Evolutionary conservation across 2,888 invertebrate species (phyloP).

Genomic region (Agriotes lineatus): DNA sequence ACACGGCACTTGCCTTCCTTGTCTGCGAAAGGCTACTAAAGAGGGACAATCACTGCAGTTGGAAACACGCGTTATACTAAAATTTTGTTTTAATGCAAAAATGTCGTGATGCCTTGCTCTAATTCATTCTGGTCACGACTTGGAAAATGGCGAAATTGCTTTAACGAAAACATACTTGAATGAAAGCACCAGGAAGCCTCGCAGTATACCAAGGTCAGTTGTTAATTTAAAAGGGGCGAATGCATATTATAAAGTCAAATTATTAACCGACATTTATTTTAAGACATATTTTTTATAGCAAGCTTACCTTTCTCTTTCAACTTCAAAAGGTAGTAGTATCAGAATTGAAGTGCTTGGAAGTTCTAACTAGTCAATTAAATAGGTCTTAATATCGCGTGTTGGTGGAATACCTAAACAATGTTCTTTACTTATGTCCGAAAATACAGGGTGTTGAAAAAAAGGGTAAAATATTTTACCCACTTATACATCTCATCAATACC

Average conservation of each 20-base stretch:
- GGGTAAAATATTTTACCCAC: no score
- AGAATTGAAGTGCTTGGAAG: no score
- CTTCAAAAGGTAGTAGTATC: no score
- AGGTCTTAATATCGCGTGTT: no score
- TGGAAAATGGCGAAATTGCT: conserved; percentile 22
- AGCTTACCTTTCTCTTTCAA: no score
- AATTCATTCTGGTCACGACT: conserved; percentile 34
- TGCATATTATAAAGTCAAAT: neutral
- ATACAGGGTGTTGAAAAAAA: no score
- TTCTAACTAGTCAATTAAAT: no score
- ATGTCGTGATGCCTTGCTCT: conserved; percentile 33
- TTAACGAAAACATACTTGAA: conserved; percentile 16
- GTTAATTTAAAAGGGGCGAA: neutral
- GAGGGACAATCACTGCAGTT: neutral
- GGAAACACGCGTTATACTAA: conserved; percentile 11
- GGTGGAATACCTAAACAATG: no score
- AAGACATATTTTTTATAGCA: no score
- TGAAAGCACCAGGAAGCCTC: conserved; percentile 12
- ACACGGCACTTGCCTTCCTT: neutral
- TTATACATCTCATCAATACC: no score
- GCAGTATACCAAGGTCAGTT: neutral
- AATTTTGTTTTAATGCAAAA: conserved; percentile 28
- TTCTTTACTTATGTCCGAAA: no score
- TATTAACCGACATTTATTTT: neutral
- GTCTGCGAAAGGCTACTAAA: neutral